phyloP scores from a whole-genome alignment of 2,113 vertebrate genomes.

The Polypterus bichir region DNA sequence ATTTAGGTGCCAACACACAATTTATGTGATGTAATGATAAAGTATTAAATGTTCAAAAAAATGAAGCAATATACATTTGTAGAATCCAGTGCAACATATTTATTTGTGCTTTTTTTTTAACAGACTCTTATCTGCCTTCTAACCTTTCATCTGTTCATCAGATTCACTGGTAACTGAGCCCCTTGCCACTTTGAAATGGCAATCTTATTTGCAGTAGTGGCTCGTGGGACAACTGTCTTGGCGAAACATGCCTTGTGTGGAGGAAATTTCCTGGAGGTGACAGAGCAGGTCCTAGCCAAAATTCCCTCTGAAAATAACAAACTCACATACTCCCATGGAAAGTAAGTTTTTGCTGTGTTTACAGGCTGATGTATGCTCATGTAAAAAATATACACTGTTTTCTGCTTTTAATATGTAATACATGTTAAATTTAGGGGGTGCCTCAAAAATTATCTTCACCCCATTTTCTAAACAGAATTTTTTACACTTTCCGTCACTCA shows the following conservation, averaged over 20 bases:
- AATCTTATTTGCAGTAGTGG: constrained; percentile 91
- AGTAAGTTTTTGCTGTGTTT: constrained; percentile 41
- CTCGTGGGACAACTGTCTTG: constrained; percentile 87
- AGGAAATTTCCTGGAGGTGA: constrained; percentile 96
- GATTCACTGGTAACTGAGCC: background rate
- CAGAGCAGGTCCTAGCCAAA: constrained; percentile 89
- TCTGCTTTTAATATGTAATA: background rate
- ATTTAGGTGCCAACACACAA: too few species aligned
- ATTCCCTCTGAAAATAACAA: constrained; percentile 96
- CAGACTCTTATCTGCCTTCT: too few species aligned
- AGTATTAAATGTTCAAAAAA: too few species aligned
- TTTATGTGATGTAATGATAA: too few species aligned
- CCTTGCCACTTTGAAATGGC: constrained; percentile 60
- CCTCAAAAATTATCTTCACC: too few species aligned
- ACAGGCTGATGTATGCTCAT: background rate
- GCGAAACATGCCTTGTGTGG: constrained; percentile 92
- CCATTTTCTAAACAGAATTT: too few species aligned
- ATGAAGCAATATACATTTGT: too few species aligned
- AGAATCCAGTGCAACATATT: too few species aligned
- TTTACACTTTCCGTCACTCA: too few species aligned
- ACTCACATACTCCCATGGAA: constrained; percentile 90
- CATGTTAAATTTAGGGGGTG: background rate
- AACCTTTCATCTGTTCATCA: too few species aligned
- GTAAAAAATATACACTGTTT: too few species aligned
- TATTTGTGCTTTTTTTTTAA: too few species aligned